phyloP scores from a whole-genome alignment of 2,888 invertebrate species.

The Ceriagrion tenellum region DNA sequence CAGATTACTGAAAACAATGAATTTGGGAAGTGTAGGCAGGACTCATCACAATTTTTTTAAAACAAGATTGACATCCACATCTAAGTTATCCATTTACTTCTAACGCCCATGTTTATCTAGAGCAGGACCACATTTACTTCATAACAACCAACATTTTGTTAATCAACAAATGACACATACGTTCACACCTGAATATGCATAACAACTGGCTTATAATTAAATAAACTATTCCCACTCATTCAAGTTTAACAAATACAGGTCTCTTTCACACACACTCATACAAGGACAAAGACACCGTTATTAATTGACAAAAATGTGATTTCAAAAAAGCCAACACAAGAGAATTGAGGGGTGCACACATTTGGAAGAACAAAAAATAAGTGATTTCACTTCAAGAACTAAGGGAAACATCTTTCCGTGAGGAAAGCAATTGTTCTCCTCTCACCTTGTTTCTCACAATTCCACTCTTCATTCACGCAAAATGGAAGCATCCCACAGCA shows the following conservation, averaged over 20 bases:
- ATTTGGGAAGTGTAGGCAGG: not conserved
- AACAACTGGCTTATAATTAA: not conserved
- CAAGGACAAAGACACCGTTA: not conserved
- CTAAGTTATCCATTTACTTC: not conserved
- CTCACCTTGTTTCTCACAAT: constrained; percentile 62
- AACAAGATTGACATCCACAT: not conserved
- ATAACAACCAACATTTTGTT: not conserved
- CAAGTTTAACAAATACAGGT: not conserved
- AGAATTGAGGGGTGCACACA: not conserved
- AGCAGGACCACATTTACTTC: not conserved
- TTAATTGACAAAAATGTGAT: constrained; percentile 2
- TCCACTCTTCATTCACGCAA: constrained; percentile 63
- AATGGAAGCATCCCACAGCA: constrained; percentile 59
- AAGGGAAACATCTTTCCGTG: constrained; percentile 43
- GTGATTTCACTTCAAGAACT: not conserved
- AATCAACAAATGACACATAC: not conserved
- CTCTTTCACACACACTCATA: constrained; percentile 3
- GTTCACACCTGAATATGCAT: not conserved
- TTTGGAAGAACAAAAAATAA: not conserved
- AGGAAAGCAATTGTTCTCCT: constrained; percentile 49
- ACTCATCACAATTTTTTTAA: not conserved
- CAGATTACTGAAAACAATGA: not conserved
- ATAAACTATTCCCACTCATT: not conserved
- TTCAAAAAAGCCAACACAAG: not conserved
- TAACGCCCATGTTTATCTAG: not conserved